A percentile compares a stretch with the other conserved stretches of the same genome.
These are phyloP conservation scores for Cheirogaleus major DNA, from an alignment of 2,797 vertebrate species.

Conservation along the genomic window DNA sequence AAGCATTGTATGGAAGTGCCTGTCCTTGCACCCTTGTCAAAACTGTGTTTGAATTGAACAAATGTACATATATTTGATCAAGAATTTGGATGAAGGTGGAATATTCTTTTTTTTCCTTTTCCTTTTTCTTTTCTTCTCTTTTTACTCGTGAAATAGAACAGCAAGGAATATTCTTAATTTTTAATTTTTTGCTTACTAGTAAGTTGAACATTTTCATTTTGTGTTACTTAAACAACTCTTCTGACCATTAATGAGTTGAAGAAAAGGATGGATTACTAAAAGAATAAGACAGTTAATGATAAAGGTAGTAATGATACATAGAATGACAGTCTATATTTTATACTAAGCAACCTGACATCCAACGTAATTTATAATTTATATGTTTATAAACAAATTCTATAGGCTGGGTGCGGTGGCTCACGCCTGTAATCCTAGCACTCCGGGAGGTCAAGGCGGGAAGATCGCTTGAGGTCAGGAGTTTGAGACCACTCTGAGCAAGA, in stretches of 20 bases:
- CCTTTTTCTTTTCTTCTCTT: too few relatives aligned
- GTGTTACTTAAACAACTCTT: constrained; percentile 7
- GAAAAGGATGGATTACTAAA: not conserved
- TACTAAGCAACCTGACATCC: constrained; percentile 10
- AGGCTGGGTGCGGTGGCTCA: too few relatives aligned
- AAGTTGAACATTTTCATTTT: constrained; percentile 39
- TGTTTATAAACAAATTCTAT: not conserved
- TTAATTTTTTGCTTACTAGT: not conserved
- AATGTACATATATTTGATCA: not conserved
- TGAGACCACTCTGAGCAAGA: too few relatives aligned
- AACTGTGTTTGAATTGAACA: not conserved
- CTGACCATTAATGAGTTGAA: not conserved
- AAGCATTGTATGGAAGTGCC: not conserved
- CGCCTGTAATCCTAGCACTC: too few relatives aligned
- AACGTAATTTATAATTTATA: not conserved
- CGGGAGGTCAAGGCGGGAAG: too few relatives aligned
- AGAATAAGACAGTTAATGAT: not conserved
- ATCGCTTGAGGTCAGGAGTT: too few relatives aligned
- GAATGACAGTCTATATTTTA: constrained; percentile 14
- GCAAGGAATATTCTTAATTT: not conserved
- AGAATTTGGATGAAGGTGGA: not conserved
- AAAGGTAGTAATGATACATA: not conserved
- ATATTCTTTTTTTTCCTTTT: not conserved
- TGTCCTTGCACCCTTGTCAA: not conserved
- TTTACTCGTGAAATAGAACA: too few relatives aligned